phyloP scores from a whole-genome alignment of 1,140 invertebrate species.

The Drosophila neocordata region DNA sequence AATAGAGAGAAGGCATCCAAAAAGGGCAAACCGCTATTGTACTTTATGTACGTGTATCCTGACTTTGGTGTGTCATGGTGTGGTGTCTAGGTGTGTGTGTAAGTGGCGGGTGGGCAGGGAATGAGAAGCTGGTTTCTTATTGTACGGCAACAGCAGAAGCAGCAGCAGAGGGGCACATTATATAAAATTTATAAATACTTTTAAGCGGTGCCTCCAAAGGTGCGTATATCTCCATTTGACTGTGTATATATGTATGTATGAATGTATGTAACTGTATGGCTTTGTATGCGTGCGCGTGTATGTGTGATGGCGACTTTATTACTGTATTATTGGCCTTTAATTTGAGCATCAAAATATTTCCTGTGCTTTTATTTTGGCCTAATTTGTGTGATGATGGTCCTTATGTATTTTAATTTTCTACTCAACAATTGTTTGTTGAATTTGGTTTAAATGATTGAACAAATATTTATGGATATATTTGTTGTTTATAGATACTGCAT shows the following conservation, averaged over 20 bases:
- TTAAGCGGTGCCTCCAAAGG: conserved; percentile 65
- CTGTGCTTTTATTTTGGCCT: conserved; percentile 50
- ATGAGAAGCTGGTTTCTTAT: conserved; percentile 9
- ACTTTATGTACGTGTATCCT: conserved; percentile 61
- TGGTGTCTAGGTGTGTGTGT: background rate
- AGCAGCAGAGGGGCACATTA: conserved; percentile 55
- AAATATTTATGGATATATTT: conserved; percentile 19
- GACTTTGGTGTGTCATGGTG: background rate
- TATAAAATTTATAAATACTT: conserved; percentile 81
- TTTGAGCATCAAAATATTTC: conserved; percentile 68
- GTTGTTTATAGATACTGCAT: background rate
- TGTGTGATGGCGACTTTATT: conserved; percentile 65
- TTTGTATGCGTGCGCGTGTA: conserved; percentile 26
- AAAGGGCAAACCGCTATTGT: conserved; percentile 71
- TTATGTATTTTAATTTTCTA: conserved; percentile 36
- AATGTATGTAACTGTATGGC: conserved; percentile 22
- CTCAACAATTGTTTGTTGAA: conserved; percentile 7
- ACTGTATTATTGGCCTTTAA: conserved; percentile 79
- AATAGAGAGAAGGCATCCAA: conserved; percentile 51
- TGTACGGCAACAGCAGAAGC: background rate
- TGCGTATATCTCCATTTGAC: conserved; percentile 27
- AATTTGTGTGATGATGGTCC: conserved; percentile 60
- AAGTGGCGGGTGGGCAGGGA: background rate
- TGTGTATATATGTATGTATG: conserved; percentile 6
- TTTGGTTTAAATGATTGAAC: conserved; percentile 3